A percentile compares a stretch with the other conserved stretches of the same genome.
Evolutionary conservation across 35 echinoderm and acorn worm species (phyloP).

Genomic region (Acanthaster planci): DNA sequence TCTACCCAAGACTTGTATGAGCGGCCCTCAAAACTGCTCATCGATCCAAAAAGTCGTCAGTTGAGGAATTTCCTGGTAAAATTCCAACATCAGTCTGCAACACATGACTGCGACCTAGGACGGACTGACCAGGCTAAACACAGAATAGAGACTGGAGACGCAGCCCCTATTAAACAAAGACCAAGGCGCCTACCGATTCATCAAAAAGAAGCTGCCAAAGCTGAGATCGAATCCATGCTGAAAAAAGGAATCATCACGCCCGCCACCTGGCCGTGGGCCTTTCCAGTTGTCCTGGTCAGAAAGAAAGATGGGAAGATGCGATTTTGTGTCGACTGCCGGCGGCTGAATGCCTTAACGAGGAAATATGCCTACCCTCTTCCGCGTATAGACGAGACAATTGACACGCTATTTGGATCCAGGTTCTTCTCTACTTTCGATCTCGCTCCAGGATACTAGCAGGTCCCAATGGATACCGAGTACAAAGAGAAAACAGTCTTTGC

Average conservation of each 20-base stretch:
- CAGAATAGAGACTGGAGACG: conserved; percentile 56
- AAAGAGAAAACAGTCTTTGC: conserved; percentile 59
- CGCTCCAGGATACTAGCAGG: conserved; percentile 68
- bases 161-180: conserved; percentile 34
- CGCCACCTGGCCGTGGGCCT: conserved; percentile 41
- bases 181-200: conserved; percentile 24
- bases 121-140: conserved; percentile 36
- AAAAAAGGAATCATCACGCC: not conserved
- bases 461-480: conserved; percentile 34
- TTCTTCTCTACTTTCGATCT: too few relatives aligned
- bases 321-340: conserved; percentile 59
- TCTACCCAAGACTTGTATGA: conserved; percentile 30
- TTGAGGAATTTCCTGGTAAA: not conserved
- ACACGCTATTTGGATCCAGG: conserved; percentile 34
- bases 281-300: conserved; percentile 29
- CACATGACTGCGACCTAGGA: conserved; percentile 35
- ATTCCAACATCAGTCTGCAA: conserved; percentile 28
- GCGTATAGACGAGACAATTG: conserved; percentile 63
- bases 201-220: not conserved
- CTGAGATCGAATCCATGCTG: conserved; percentile 33
- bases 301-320: conserved; percentile 45
- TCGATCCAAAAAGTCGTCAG: not conserved
- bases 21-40: not conserved
- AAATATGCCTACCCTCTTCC: conserved; percentile 60
- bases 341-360: conserved; percentile 32